phyloP scores from a whole-genome alignment of 2,113 vertebrate genomes.

The Mesoclemmys tuberculata region DNA sequence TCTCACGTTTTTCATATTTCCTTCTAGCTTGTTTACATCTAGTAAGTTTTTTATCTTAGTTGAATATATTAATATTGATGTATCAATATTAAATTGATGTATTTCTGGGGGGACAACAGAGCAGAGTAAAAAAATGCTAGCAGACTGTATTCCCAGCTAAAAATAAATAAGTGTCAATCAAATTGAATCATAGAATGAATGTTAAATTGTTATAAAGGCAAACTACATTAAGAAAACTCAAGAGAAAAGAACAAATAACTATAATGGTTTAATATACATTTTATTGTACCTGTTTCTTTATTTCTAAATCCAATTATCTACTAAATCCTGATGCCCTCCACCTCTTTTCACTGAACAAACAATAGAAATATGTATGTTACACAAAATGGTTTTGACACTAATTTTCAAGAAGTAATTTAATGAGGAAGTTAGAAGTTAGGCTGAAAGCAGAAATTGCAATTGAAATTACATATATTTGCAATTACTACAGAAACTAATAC shows the following conservation, averaged over 20 bases:
- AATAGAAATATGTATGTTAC: not conserved
- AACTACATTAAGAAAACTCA: slow-evolving; percentile 6
- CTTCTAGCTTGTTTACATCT: not conserved
- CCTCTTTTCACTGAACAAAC: not conserved
- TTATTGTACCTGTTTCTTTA: not conserved
- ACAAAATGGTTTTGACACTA: not conserved
- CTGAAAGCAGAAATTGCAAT: slow-evolving; percentile 7
- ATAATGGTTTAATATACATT: not conserved
- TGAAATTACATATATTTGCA: slow-evolving; percentile 2
- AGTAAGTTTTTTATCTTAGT: not conserved
- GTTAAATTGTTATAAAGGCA: not conserved
- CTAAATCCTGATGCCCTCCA: not conserved
- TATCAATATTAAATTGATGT: not conserved
- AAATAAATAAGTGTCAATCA: not conserved
- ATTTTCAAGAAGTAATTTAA: not conserved
- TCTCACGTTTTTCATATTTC: not conserved
- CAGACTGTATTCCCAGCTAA: slow-evolving; percentile 8
- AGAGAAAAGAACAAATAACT: not conserved
- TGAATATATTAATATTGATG: no score
- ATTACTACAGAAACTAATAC: slow-evolving; percentile 27
- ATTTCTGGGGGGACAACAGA: not conserved
- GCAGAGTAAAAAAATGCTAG: not conserved
- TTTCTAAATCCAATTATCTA: slow-evolving; percentile 31
- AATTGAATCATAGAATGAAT: not conserved
- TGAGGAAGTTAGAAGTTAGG: not conserved